These are phyloP conservation scores for Tonatia bakeri DNA, from an alignment of 2,113 vertebrate genomes.

Conservation along the genomic window DNA sequence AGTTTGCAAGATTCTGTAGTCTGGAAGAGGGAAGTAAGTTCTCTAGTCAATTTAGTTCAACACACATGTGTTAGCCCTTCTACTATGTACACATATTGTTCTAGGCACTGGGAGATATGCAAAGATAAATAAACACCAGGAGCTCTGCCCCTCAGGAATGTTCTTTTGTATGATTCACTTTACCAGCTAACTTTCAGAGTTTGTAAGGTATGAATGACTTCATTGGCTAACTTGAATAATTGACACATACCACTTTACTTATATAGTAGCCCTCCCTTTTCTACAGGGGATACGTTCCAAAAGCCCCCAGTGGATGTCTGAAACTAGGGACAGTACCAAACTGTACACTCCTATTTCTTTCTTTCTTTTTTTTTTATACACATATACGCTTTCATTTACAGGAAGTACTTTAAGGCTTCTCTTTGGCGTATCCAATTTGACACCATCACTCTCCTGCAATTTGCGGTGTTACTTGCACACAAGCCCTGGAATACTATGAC, in stretches of 20 bases:
- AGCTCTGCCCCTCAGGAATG: not conserved
- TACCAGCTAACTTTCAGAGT: not conserved
- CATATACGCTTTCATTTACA: not conserved
- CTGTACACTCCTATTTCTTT: not conserved
- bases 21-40: not conserved
- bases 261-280: not conserved
- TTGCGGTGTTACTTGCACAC: not conserved
- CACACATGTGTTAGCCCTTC: not conserved
- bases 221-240: not conserved
- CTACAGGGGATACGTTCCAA: not conserved
- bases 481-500: not conserved
- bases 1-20: not conserved
- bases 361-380: not conserved
- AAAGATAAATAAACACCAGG: conserved; percentile 25
- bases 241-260: not conserved
- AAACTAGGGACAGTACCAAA: not conserved
- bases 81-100: not conserved
- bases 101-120: not conserved
- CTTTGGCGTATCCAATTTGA: not conserved
- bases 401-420: not conserved
- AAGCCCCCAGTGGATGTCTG: not conserved
- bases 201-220: not conserved
- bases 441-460: not conserved
- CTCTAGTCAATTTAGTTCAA: not conserved
- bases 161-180: not conserved